phyloP scores from a whole-genome alignment of 2,888 invertebrate species.

The Alloscopus bannaensis region DNA sequence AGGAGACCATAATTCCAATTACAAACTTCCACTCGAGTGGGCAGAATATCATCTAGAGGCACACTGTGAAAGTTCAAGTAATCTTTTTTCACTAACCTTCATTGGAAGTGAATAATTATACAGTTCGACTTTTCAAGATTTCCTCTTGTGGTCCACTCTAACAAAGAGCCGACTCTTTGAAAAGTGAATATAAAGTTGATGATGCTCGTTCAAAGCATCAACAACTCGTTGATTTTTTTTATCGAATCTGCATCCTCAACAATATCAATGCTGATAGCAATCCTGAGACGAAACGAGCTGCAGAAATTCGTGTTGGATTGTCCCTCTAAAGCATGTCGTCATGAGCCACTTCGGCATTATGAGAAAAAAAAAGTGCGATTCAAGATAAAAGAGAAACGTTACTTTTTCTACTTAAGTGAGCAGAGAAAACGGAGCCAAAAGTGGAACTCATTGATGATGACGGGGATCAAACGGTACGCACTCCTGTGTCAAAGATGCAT shows the following conservation, averaged over 20 bases:
- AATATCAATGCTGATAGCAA: too few relatives aligned
- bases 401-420: conserved; percentile 32
- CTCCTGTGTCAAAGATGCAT: conserved; percentile 48
- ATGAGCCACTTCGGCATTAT: conserved; percentile 44
- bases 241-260: too few relatives aligned
- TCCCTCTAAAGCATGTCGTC: conserved; percentile 34
- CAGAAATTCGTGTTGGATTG: too few relatives aligned
- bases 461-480: conserved; percentile 30
- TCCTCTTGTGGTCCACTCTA: not conserved
- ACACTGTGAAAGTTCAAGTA: too few relatives aligned
- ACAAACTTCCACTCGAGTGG: not conserved
- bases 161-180: not conserved
- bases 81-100: too few relatives aligned
- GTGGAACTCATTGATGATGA: conserved; percentile 18
- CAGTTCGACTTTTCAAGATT: not conserved
- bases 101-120: too few relatives aligned
- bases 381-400: conserved; percentile 28
- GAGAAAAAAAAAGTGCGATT: conserved; percentile 20
- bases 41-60: too few relatives aligned
- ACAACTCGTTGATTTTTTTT: too few relatives aligned
- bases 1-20: not conserved
- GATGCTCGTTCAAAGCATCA: too few relatives aligned
- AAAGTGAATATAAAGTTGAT: not conserved
- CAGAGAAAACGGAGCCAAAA: not conserved
- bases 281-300: too few relatives aligned